Evolutionary conservation across 2,888 invertebrate species (phyloP), one percentile per base, ranked within the genome.

Genomic region (Torymus aiolomorphi): DNA sequence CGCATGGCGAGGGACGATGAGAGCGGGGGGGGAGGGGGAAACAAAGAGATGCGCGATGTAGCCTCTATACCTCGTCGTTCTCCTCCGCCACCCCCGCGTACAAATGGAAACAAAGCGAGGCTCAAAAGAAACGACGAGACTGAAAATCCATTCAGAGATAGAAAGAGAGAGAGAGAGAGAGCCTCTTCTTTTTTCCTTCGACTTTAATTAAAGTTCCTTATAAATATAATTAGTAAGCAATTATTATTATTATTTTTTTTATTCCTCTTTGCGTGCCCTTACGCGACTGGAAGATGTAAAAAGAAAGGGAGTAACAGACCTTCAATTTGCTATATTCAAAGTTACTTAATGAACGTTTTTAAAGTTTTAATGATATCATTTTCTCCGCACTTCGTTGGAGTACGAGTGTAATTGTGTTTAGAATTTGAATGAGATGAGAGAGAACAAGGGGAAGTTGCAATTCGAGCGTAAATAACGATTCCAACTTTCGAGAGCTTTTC

Each of bases 191-290:
- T 71, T 67, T 72, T 18, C 62, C 54, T 31, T 65, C 51, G 18
- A 69, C 18, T 71, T 78, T 54, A 81, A 67, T 78, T 76, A 65
- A 74, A 63, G 20, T 57, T 72, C 65, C 74, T 78, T 72, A 62
- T 70, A 74, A 76, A 72, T 63, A 81, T 61, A 81, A 81, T 81
- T 81, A 81, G 67, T 69, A 63, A 57, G 54, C 54, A 76, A 73
- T 81, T 76, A 69, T 81, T 78, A 62, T 71, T 69, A 42, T 42
- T 42, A 31, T 8, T 56, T 56, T 31, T n/a, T 75, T 11, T 18
- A 59, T 18, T 61, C 13, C 59, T 42, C 2, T 56, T 20, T 2
- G 8, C 49, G 18, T 3, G 16, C 1, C 16, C 20, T 2, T 24
- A 14, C 10, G 14, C 14, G 2, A 10, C 13, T 49, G 14, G 31